Conservation (phyloP, 2,888 invertebrate species). For the Zootermopsis nevadensis region DNA sequence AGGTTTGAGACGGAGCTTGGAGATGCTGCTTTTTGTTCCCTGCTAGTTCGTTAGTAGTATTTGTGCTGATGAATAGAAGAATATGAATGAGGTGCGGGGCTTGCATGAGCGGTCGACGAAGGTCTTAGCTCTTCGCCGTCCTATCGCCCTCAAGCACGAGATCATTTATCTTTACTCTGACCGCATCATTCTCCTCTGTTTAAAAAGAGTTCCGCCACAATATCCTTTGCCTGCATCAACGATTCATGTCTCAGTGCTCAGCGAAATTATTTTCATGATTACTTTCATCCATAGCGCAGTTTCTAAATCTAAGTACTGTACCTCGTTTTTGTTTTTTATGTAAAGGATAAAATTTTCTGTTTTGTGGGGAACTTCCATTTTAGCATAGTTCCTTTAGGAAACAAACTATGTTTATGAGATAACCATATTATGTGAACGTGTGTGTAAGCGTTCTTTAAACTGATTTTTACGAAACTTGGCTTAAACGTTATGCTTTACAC, state of each 20-base stretch:
- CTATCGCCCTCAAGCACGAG: not conserved
- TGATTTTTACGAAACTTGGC: no score
- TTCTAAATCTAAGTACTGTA: no score
- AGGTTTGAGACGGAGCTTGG: not conserved
- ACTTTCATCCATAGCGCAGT: not conserved
- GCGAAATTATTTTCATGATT: not conserved
- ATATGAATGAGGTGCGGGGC: not conserved
- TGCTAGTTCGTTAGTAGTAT: not conserved
- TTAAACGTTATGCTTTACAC: no score
- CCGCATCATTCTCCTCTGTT: not conserved
- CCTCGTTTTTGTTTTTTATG: no score
- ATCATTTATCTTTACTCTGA: slow-evolving; percentile 1
- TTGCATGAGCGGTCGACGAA: not conserved
- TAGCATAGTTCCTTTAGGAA: no score
- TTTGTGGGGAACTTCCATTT: no score
- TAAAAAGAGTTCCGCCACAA: not conserved
- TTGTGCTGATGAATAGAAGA: not conserved
- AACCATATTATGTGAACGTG: no score
- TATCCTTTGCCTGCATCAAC: not conserved
- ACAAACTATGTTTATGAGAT: no score
- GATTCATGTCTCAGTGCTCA: not conserved
- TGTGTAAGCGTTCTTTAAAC: no score
- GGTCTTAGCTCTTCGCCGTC: not conserved
- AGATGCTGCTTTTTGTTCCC: not conserved
- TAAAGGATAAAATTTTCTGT: no score